Base-by-base conservation (phyloP, 2,113 vertebrate genomes). In the Pseudorasbora parva region DNA sequence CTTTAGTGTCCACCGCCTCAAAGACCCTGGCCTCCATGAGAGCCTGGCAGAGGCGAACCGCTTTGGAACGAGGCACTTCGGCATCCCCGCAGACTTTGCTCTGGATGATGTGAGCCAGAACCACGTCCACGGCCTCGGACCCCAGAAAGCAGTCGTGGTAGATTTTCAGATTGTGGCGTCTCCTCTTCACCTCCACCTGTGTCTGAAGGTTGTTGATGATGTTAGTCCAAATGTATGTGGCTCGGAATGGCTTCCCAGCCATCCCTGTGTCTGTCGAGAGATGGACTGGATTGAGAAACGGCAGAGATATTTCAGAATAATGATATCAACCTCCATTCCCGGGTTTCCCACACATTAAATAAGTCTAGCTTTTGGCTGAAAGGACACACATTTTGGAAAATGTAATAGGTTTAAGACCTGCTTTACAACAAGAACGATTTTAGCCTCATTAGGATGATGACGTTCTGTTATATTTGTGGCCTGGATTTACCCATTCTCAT, bases 21-120 rank as follows among this genome's bases (percentile, higher is more conserved):
- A 99, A 98, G 27, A 98, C 96, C 89, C 95, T 96, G 17, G 95
- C 96, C 85, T 99, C 98, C 97, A 99, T 98, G 62, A 99, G 93
- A 0, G 95, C 96, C 41, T 99, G 98, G 82, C 98, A 99, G 0
- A 99, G 96, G 0, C 96, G 95, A 66, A 98, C 96, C 2, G 97
- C 96, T 90, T 99, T 99, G 80, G 93, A 91, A 17, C 97, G 96
- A n/a, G 96, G 96, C 86, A 99, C 96, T 8, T 96, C 95, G 1
- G 95, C 93, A 0, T 98, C 95, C 0, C 97, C 96, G 11, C 97
- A 99, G 89, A 97, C 96, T 73, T 95, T 96, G 91, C 94, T 98
- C 87, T 98, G 95, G 14, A 96, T 94, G 9, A 99, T 95, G 43
- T 99, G 97, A 8, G 96, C 93, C 89, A 97, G 94, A 77, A 98